A percentile compares a stretch with the other conserved stretches of the same genome.
phyloP scores from a whole-genome alignment of 2,888 invertebrate genomes.

The Podotricha telesiphe region DNA sequence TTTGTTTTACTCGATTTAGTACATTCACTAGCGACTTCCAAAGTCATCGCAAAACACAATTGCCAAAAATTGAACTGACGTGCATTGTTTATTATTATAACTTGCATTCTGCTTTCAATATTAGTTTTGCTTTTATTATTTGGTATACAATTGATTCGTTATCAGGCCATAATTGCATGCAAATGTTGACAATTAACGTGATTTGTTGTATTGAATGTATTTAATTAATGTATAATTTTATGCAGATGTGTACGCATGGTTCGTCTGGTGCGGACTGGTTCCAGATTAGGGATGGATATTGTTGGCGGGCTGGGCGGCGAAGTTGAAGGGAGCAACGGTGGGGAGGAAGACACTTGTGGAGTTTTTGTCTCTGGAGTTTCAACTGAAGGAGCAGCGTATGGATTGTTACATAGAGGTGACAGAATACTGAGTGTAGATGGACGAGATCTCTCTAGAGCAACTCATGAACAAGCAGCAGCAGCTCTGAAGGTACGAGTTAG shows the following conservation, averaged over 20 bases:
- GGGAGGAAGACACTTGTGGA: slow-evolving; percentile 74
- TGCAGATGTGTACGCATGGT: slow-evolving; percentile 78
- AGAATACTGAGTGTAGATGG: slow-evolving; percentile 90
- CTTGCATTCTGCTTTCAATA: slow-evolving; percentile 5
- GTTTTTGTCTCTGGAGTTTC: slow-evolving; percentile 80
- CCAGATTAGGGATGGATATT: slow-evolving; percentile 80
- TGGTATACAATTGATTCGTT: slow-evolving; percentile 22
- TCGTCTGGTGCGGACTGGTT: slow-evolving; percentile 75
- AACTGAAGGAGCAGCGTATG: slow-evolving; percentile 73
- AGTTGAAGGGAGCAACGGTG: slow-evolving; percentile 53
- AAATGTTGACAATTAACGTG: slow-evolving; percentile 4
- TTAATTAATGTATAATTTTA: slow-evolving; percentile 16
- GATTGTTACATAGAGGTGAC: slow-evolving; percentile 86
- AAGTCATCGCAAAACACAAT: not conserved
- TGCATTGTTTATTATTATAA: slow-evolving; percentile 13
- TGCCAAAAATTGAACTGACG: not conserved
- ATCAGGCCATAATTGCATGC: slow-evolving; percentile 12
- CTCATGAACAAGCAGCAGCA: slow-evolving; percentile 91
- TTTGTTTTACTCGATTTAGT: not conserved
- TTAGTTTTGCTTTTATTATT: slow-evolving; percentile 17
- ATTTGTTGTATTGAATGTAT: slow-evolving; percentile 10
- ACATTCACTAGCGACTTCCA: not conserved
- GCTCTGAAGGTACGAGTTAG: slow-evolving; percentile 83
- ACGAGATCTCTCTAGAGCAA: slow-evolving; percentile 87
- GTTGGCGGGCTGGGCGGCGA: slow-evolving; percentile 79